Evolutionary conservation across 2,113 vertebrate genomes (phyloP), one percentile per base, ranked within the genome.

Genomic region (Podarcis cretensis): DNA sequence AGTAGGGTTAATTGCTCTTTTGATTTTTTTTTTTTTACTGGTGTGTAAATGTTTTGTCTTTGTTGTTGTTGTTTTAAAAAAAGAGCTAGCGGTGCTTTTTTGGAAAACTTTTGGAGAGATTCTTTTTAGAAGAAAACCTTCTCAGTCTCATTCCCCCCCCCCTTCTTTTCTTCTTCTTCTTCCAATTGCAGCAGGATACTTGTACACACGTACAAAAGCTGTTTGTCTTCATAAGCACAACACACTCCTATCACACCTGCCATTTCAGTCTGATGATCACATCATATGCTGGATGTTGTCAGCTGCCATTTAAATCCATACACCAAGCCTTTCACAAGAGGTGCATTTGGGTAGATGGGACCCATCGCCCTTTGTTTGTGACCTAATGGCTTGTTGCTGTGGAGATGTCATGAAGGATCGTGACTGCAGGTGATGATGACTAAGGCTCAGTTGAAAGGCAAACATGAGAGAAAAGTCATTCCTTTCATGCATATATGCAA

Each of bases 111-210:
- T 6, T 71, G 89, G 88, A 9, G 5, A 43, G 13, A 63, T 86
- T 40, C 89, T 48, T 66, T 92, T 71, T 18, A 89, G 35, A 3
- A 89, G 43, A 92, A 92, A 89, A 23, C 12, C 40, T 77, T 30
- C 89, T 87, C 18, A 23, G 18, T 18, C 7, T 48, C 81, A 30
- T 71, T 30, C 5, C 23, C 14, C 14, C 20, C 91, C 93, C 35
- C 2, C 35, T 35, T 37, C 48, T 35, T 4, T 66, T 35, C 0
- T 74, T n/a, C 20, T 90, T 68, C 9, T 81, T 84, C 89, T 86
- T 25, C 32, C 73, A 90, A 88, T 94, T 91, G 87, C 12, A 66
- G 77, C 81, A 92, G 81, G 87, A 91, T 92, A 92, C 91, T 90
- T 82, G 83, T 92, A 27, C 73, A 79, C 30, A 68, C 20, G 66